A percentile compares a stretch with the other conserved stretches of the same genome.
phyloP scores from a whole-genome alignment of 2,113 vertebrate species.

The Pogonocichla stellata region DNA sequence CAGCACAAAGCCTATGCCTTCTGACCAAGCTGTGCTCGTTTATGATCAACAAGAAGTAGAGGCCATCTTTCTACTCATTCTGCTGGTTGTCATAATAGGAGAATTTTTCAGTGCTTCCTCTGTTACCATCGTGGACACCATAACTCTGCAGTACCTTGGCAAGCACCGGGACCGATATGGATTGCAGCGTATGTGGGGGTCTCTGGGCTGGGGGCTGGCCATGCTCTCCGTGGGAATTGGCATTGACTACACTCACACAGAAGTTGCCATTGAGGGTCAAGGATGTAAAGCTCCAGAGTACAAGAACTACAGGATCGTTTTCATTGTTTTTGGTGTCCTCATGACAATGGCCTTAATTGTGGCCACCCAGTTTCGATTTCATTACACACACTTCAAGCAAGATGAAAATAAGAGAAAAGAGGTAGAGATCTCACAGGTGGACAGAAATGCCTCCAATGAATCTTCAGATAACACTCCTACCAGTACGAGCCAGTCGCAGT shows the following conservation, averaged over 20 bases:
- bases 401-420: conserved; percentile 67
- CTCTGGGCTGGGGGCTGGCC: conserved; percentile 94
- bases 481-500: conserved; percentile 28
- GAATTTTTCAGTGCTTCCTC: conserved; percentile 98
- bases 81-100: conserved; percentile 92
- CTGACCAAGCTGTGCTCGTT: conserved; percentile 68
- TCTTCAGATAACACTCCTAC: conserved; percentile 58
- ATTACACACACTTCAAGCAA: conserved; percentile 72
- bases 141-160: conserved; percentile 94
- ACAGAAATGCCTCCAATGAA: conserved; percentile 65
- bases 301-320: conserved; percentile 93
- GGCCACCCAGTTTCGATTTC: conserved; percentile 93
- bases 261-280: conserved; percentile 69
- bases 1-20: conserved; percentile 50
- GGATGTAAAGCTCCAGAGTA: conserved; percentile 84
- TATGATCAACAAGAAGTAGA: conserved; percentile 88
- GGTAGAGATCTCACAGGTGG: conserved; percentile 74
- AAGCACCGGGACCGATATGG: conserved; percentile 93
- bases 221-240: conserved; percentile 96
- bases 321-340: conserved; percentile 92
- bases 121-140: conserved; percentile 94
- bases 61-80: conserved; percentile 90
- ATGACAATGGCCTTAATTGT: conserved; percentile 90
- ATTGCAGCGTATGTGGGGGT: conserved; percentile 98
- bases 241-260: conserved; percentile 89